Evolutionary conservation across 2,888 invertebrate species (phyloP).

Genomic region (Balanococcus diminutus): DNA sequence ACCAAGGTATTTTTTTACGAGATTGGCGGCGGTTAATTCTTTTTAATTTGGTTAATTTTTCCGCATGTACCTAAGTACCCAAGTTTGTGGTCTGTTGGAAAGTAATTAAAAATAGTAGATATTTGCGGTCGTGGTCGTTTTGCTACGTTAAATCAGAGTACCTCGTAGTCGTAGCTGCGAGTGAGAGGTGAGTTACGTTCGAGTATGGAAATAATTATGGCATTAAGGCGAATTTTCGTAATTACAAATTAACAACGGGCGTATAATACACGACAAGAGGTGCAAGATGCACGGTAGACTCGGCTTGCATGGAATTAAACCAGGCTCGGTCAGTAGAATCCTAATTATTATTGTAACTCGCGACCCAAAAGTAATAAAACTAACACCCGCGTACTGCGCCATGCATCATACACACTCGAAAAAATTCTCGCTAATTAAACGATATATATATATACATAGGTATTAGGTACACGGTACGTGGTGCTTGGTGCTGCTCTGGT

Average conservation of each 20-base stretch:
- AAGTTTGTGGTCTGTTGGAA: neutral
- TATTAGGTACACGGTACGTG: neutral
- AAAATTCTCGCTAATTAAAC: constrained; percentile 13
- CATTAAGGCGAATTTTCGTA: constrained; percentile 28
- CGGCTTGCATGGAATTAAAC: neutral
- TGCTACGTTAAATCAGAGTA: neutral
- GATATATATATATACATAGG: neutral
- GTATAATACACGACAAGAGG: neutral
- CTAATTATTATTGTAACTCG: constrained; percentile 19
- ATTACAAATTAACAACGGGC: constrained; percentile 17
- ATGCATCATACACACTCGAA: neutral
- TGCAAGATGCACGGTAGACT: neutral
- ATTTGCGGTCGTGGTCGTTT: neutral
- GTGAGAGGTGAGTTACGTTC: too few relatives aligned
- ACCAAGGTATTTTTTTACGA: neutral
- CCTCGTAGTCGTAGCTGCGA: too few relatives aligned
- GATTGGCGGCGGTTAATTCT: neutral
- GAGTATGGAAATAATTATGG: neutral
- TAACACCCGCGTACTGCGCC: neutral
- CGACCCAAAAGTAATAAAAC: constrained; percentile 24
- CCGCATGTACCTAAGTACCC: too few relatives aligned
- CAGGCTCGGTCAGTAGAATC: neutral
- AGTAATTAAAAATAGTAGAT: constrained; percentile 13
- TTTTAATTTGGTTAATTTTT: neutral
- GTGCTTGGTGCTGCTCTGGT: neutral